Base-by-base conservation (phyloP, 2,888 invertebrate genomes). In the Euphydryas editha region DNA sequence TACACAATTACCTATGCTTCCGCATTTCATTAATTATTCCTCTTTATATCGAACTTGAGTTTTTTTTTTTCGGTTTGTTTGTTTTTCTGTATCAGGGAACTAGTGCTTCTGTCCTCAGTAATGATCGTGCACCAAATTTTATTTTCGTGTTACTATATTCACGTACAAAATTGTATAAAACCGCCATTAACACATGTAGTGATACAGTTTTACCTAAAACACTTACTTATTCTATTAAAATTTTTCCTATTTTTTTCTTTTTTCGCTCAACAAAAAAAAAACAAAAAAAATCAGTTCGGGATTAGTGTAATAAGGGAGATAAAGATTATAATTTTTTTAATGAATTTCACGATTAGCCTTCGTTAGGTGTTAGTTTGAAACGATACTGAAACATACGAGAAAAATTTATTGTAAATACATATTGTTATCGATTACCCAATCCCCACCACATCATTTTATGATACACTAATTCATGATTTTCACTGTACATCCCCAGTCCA, bases 141-240 rank as follows among this genome's bases (percentile, higher is more conserved):
- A 46, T 58, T 62, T 62, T 62, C 42, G 37, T 42, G n/a, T 55
- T 59, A 44, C 63, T 62, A 24, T 64, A 62, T 57, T 67, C 61
- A 1, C 49, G 57, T 46, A 70, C 59, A 51, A 54, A 65, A 11
- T 65, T 44, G 30, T 44, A 57, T 20, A 62, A 65, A 57, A 59
- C 55, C 54, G 62, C 62, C 62, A 65, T 66, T 60, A 30, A 69
- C 36, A 51, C 20, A 18, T 8, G 39, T 7, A 30, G 15, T 15
- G 4, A 18, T 20, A 20, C 2, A 20, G 11, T 21, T n/a, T 30
- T 21, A 30, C 8, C 7, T n/a, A 17, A 13, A n/a, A n/a, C 7
- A 46, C 15, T 17, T 2, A n/a, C n/a, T 51, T 15, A 24, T 51
- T 24, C 15, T 6, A 15, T 6, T 51, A n/a, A 15, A 8, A n/a